Percentiles rank a stretch among this genome's conserved stretches.
These are phyloP conservation scores for Rambutsinella grinnellia DNA, from an alignment of 2,888 invertebrate species.

Conservation along the genomic window DNA sequence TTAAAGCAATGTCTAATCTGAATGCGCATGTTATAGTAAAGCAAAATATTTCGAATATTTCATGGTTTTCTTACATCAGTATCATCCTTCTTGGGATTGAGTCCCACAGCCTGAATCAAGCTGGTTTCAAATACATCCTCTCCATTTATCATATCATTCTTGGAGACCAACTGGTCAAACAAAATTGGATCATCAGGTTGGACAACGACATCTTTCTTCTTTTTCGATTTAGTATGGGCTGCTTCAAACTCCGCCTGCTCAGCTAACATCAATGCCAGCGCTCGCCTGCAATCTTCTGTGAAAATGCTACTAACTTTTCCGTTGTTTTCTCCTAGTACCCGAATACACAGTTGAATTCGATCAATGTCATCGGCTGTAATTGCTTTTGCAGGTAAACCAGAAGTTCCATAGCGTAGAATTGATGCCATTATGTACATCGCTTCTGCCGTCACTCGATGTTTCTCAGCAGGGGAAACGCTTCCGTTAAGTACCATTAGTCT, in stretches of 20 bases:
- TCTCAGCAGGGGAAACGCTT: conserved; percentile 68
- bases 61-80: conserved; percentile 68
- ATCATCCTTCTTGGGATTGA: conserved; percentile 70
- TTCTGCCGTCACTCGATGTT: conserved; percentile 79
- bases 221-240: conserved; percentile 75
- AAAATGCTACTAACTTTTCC: conserved; percentile 75
- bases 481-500: conserved; percentile 69
- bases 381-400: conserved; percentile 73
- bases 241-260: conserved; percentile 83
- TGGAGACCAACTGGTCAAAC: conserved; percentile 82
- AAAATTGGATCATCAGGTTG: conserved; percentile 89
- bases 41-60: conserved; percentile 1
- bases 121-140: conserved; percentile 95
- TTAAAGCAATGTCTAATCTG: no score
- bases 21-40: no score
- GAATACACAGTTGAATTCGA: conserved; percentile 85
- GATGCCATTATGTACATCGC: conserved; percentile 90
- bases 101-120: conserved; percentile 88
- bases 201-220: conserved; percentile 78
- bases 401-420: conserved; percentile 88
- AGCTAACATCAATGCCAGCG: conserved; percentile 85
- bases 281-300: conserved; percentile 80
- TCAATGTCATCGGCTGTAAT: conserved; percentile 98
- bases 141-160: conserved; percentile 75
- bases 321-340: conserved; percentile 78